Evolutionary conservation across 2,113 vertebrate genomes (phyloP), one percentile per base, ranked within the genome.

Genomic region (Pteruthius melanotis): DNA sequence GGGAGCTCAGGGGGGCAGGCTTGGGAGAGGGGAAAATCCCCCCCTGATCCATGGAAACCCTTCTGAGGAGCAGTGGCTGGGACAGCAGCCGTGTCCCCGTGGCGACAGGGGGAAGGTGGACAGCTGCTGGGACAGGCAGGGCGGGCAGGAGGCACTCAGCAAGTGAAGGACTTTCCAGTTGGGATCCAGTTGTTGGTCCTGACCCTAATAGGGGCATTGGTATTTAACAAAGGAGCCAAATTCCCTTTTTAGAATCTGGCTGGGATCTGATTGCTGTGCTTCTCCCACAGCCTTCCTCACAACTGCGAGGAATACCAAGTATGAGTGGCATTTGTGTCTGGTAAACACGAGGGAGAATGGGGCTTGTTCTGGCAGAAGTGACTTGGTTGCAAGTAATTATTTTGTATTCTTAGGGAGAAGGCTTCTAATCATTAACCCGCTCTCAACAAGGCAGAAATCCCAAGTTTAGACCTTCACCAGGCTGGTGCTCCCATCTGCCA

Each of bases 301-400:
- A 94, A 95, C 95, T 89, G 96, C 1, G 3, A 94, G 90, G 93
- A 96, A 94, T 97, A 97, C 80, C 80, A 96, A 94, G 90, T 53
- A 93, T 96, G 96, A 96, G 92, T 92, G 95, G 96, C 93, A 97
- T 97, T 93, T 89, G 88, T 60, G 86, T 87, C 92, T 95, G 95
- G 92, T 96, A 96, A 96, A 95, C 86, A 84, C 42, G 15, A 92
- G 77, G 88, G 83, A 96, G 88, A 94, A 93, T 87, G 90, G 83
- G 85, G 56, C 92, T 94, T 95, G 65, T 93, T 95, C 95, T 96
- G 53, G 60, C 69, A 96, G 49, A 90, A 93, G 42, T 10, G 12
- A 56, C 72, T 93, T 66, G 4, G 37, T 92, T 45, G 49, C 49
- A 24, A 78, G 18, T 69, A 53, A 93, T 93, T 45, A 72, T 61